Evolutionary conservation across 2,888 invertebrate genomes (phyloP), one percentile per base, ranked within the genome.

Genomic region (Lapara coniferarum): DNA sequence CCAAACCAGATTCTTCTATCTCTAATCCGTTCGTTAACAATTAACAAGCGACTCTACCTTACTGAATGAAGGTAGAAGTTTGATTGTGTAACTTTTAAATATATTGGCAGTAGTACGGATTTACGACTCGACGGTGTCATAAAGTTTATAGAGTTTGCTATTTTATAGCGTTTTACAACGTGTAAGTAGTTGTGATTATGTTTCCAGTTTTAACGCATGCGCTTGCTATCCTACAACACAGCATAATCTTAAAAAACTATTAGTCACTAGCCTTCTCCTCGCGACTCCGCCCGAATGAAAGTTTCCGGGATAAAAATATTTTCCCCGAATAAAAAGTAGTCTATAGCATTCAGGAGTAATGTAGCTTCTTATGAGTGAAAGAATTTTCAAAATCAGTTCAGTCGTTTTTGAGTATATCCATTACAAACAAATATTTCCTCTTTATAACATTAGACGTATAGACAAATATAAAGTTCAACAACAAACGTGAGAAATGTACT

Each of bases 141-240:
- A 73, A 75, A 78, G 68, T 70, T 70, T 71, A 72, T 70, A 73
- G 70, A 72, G 66, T 67, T 68, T 52, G 55, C 68, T 30, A 66
- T 68, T 66, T 56, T 63, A 16, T 25, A 67, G 67, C 70, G 55
- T 55, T 75, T 75, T 75, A 76, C 69, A 72, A 71, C 72, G 66
- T 70, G 73, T 71, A 75, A 75, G 69, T 75, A 66, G 70, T 67
- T 69, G 46, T 67, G 69, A 80, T 80, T 76, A 75, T 77, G 75
- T 73, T 71, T 72, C 75, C 66, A 71, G 78, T 75, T 80, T 66
- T 14, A 75, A 72, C 74, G 76, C 75, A 78, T 68, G 68, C 58
- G 51, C 52, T 58, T 58, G 52, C 14, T 16, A 12, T 69, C 30
- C 59, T 16, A 16, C 52, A 59, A 53, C 46, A 52, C 59, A 46